Conservation (phyloP, 2,797 vertebrate genomes). For the Pangasius sanitwongsei region DNA sequence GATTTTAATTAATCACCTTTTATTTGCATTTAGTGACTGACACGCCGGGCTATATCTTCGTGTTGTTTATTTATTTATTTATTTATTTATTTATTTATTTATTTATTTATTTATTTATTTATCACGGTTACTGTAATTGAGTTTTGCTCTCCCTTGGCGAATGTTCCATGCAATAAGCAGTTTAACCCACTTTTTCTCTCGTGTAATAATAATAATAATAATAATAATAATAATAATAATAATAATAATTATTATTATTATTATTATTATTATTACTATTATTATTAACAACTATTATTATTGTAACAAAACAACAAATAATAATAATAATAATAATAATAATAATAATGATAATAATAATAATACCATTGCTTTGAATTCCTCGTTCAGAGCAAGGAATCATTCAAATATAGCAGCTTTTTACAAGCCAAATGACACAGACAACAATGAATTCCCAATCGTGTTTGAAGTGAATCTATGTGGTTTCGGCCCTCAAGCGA, state of each 20-base stretch:
- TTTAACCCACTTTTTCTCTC: neutral
- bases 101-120: slow-evolving; percentile 64
- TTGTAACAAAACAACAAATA: neutral
- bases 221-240: neutral
- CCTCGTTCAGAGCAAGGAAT: slow-evolving; percentile 91
- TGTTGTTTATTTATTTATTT: slow-evolving; percentile 69
- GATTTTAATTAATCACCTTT: slow-evolving; percentile 65
- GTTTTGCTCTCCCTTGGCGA: slow-evolving; percentile 97
- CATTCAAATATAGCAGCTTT: slow-evolving; percentile 84
- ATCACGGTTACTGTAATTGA: slow-evolving; percentile 97
- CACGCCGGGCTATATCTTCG: slow-evolving; percentile 84
- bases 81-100: slow-evolving; percentile 70
- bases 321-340: neutral
- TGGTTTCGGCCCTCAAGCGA: slow-evolving; percentile 75
- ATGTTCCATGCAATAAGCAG: slow-evolving; percentile 93
- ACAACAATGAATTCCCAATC: slow-evolving; percentile 81
- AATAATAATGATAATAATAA: neutral
- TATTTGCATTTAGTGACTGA: slow-evolving; percentile 86
- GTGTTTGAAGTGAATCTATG: slow-evolving; percentile 68
- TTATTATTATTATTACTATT: neutral
- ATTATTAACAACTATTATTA: neutral
- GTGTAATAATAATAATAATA: too few relatives aligned
- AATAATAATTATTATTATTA: neutral
- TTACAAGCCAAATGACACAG: slow-evolving; percentile 90
- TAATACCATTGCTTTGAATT: slow-evolving; percentile 89